phyloP scores from a whole-genome alignment of 2,797 vertebrate species.

The Bradypus variegatus region DNA sequence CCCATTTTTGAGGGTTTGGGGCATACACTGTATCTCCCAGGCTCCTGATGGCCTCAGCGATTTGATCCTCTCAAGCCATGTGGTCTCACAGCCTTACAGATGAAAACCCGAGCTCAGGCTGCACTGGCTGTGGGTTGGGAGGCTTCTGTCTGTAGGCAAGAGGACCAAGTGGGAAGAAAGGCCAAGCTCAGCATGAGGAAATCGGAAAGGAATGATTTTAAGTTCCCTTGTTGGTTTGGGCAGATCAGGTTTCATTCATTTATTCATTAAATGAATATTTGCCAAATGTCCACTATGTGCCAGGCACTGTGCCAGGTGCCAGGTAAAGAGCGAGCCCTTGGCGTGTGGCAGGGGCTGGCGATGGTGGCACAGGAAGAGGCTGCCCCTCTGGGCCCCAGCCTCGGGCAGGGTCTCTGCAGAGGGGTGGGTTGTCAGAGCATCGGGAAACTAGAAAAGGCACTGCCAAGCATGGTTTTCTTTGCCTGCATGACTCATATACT shows the following conservation, averaged over 20 bases:
- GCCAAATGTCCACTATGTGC: neutral
- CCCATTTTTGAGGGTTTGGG: neutral
- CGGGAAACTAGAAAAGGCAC: neutral
- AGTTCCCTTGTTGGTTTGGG: neutral
- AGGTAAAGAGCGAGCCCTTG: neutral
- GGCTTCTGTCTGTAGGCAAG: neutral
- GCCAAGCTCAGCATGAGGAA: neutral
- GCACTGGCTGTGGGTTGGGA: neutral
- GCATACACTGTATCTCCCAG: neutral
- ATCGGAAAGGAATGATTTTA: slow-evolving; percentile 5
- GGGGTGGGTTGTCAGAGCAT: neutral
- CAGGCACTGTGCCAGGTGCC: neutral
- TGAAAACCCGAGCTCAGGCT: neutral
- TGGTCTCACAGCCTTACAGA: neutral
- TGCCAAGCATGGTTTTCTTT: neutral
- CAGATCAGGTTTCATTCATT: slow-evolving; percentile 5
- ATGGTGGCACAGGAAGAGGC: neutral
- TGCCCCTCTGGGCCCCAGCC: neutral
- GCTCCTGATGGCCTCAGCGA: neutral
- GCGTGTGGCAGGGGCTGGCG: neutral
- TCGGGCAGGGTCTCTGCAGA: neutral
- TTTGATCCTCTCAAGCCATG: neutral
- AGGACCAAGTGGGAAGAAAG: neutral
- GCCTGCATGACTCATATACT: neutral
- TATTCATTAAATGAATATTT: neutral